Evolutionary conservation across 2,113 vertebrate species (phyloP), one percentile per base, ranked within the genome.

Genomic region (Thunnus thynnus): DNA sequence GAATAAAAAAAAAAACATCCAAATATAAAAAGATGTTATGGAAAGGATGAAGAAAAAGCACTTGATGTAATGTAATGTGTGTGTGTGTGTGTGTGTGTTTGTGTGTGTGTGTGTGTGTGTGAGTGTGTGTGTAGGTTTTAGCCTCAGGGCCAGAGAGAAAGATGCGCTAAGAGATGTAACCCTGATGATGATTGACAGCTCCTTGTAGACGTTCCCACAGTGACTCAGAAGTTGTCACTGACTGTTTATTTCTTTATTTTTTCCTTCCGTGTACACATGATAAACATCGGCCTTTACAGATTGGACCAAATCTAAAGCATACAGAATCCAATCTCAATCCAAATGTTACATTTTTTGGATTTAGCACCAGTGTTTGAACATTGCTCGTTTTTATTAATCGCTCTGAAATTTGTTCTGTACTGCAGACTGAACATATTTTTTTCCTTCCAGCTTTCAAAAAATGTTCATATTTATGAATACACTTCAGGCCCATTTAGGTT

Each of bases 141-240:
- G 74, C 71, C 76, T 27, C 3, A 22, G 76, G 67, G 68, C 32
- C 48, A 72, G 17, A 63, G 76, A 74, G 14, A 51, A 64, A 64
- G 56, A n/a, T 56, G 18, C 58, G 78, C n/a, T 60, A 47, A 18
- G 48, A 32, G 62, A 81, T 63, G 62, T 0, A 9, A 70, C 60
- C 72, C 61, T 66, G 74, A 71, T 41, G 72, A 57, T 87, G 89
- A 89, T 54, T 87, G 89, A 85, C 87, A 80, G 77, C 66, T 76
- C 57, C 63, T 66, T 78, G 79, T 66, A 69, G 82, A 76, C 22
- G 44, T 67, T 74, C 50, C 86, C 72, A 36, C 25, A 0, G 52
- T 84, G 82, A 90, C 68, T 88, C 75, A 85, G 16, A 55, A 9
- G 56, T 75, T 74, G n/a, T 88, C 46, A 20, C 47, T 17, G 47